phyloP scores from a whole-genome alignment of 2,113 vertebrate species.

The Brienomyrus brachyistius region DNA sequence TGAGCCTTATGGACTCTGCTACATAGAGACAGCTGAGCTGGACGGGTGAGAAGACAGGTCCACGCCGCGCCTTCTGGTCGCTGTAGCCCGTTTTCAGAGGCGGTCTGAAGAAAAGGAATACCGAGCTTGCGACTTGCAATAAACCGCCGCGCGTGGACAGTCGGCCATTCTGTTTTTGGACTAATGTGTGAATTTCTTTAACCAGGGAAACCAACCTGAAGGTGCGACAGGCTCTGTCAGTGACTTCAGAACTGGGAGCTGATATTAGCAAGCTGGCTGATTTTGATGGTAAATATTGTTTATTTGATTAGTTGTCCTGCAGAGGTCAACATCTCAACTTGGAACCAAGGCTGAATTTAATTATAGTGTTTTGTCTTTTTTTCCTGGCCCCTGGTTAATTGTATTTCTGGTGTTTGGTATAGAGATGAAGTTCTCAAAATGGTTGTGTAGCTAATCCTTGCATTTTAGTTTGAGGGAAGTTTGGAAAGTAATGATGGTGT shows the following conservation, averaged over 20 bases:
- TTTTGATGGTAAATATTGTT: slow-evolving; percentile 62
- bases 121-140: neutral
- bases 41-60: slow-evolving; percentile 54
- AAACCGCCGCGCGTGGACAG: neutral
- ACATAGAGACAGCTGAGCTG: slow-evolving; percentile 69
- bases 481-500: neutral
- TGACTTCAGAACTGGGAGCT: slow-evolving; percentile 63
- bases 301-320: neutral
- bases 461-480: neutral
- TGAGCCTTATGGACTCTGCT: slow-evolving; percentile 67
- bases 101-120: neutral
- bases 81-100: neutral
- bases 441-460: neutral
- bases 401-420: neutral
- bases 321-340: neutral
- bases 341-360: neutral
- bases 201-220: slow-evolving; percentile 69
- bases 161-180: neutral
- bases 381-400: neutral
- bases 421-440: neutral
- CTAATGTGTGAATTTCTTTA: slow-evolving; percentile 25
- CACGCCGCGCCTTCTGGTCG: neutral
- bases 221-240: slow-evolving; percentile 61
- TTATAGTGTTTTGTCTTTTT: neutral
- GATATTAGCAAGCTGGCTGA: slow-evolving; percentile 56